A percentile compares a stretch with the other conserved stretches of the same genome.
These are phyloP conservation scores for Trematomus bernacchii DNA, from an alignment of 2,797 vertebrate genomes.

Conservation along the genomic window DNA sequence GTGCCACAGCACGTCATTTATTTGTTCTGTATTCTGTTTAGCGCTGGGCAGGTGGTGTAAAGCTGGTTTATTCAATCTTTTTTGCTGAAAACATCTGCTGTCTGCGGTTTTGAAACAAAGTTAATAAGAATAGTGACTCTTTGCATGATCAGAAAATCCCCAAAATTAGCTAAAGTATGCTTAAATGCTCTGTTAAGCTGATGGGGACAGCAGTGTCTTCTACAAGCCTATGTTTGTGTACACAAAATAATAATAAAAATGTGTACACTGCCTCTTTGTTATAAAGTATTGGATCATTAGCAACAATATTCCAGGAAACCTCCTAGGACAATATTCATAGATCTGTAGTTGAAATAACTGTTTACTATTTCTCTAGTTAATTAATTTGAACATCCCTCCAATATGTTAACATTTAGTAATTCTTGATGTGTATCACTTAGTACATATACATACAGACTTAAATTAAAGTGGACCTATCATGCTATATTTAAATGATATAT, in stretches of 20 bases:
- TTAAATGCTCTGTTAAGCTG: neutral
- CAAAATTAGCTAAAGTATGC: neutral
- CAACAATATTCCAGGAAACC: neutral
- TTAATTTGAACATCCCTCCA: neutral
- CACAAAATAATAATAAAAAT: neutral
- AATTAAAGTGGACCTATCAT: too few species aligned
- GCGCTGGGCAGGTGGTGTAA: neutral
- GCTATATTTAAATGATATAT: too few species aligned
- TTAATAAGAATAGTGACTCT: neutral
- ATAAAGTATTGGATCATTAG: neutral
- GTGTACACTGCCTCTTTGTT: neutral
- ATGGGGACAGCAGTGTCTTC: neutral
- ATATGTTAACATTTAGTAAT: neutral
- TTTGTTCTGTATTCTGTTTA: neutral
- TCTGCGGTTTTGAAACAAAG: neutral
- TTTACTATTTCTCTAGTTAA: neutral
- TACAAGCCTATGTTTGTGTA: neutral
- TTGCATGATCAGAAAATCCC: too few species aligned
- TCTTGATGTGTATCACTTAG: neutral
- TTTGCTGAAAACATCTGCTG: neutral
- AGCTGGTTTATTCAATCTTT: neutral
- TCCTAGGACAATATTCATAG: neutral
- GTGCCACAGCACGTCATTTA: neutral
- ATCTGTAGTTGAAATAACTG: too few species aligned
- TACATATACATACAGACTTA: neutral